These are phyloP conservation scores for Vipera ursinii DNA, from an alignment of 2,797 vertebrate species.

Conservation along the genomic window DNA sequence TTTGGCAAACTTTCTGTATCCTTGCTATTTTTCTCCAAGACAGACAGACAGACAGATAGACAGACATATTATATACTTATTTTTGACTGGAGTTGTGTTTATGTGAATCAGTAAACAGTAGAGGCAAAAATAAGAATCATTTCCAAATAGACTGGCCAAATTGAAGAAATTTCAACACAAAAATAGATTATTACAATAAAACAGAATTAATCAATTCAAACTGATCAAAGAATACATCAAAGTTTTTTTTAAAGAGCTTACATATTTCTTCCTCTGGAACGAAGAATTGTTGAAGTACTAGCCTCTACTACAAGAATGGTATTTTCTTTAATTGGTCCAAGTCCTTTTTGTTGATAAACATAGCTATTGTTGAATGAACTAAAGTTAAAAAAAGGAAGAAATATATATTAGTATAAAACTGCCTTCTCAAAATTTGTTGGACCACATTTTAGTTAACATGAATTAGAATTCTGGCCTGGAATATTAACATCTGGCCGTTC, in stretches of 20 bases:
- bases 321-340: slow-evolving; percentile 90
- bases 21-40: not conserved
- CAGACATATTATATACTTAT: not conserved
- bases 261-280: slow-evolving; percentile 86
- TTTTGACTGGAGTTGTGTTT: not conserved
- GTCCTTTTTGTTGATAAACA: slow-evolving; percentile 84
- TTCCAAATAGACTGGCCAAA: not conserved
- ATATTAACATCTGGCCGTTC: not conserved
- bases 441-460: not conserved
- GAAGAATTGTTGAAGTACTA: slow-evolving; percentile 78
- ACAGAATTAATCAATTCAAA: not conserved
- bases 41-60: not conserved
- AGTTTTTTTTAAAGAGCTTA: slow-evolving; percentile 66
- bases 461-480: not conserved
- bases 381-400: slow-evolving; percentile 46
- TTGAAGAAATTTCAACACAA: not conserved
- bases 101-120: not conserved
- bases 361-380: slow-evolving; percentile 87
- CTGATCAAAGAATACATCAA: not conserved
- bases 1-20: not conserved
- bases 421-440: not conserved
- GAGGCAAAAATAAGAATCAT: not conserved
- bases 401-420: slow-evolving; percentile 31
- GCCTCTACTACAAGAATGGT: slow-evolving; percentile 87
- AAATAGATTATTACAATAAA: not conserved